A percentile compares a stretch with the other conserved stretches of the same genome.
Conservation (phyloP, 2,797 vertebrate genomes). For the Fratercula arctica region DNA sequence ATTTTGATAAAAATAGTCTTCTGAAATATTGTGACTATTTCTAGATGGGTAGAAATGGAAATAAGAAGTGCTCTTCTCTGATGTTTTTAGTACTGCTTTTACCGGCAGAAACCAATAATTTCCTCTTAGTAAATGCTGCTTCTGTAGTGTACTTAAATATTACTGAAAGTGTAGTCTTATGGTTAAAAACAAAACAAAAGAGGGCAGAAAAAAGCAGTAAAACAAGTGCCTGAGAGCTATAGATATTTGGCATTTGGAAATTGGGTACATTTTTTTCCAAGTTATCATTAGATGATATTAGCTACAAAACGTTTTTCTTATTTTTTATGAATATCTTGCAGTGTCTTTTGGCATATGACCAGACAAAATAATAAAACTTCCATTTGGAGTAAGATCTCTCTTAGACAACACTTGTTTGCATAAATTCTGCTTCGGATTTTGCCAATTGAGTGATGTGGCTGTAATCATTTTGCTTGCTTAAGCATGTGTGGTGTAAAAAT, state of each 20-base stretch:
- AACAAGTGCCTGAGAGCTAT: neutral
- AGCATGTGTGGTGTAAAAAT: neutral
- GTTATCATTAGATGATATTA: neutral
- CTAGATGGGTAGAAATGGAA: neutral
- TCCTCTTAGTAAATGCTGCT: neutral
- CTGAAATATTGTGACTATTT: neutral
- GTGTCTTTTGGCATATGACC: neutral
- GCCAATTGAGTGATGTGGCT: neutral
- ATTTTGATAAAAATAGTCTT: neutral
- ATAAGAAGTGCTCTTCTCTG: neutral
- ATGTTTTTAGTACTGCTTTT: neutral
- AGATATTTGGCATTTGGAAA: neutral
- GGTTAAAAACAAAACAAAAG: neutral
- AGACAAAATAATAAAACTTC: neutral
- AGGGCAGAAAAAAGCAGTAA: neutral
- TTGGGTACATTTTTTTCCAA: neutral
- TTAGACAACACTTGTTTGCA: neutral
- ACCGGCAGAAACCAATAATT: neutral
- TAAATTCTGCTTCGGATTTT: neutral
- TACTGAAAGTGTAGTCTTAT: neutral
- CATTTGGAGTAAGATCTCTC: neutral
- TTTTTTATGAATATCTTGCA: neutral
- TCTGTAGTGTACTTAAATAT: neutral
- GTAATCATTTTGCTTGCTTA: constrained; percentile 10
- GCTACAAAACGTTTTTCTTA: neutral